Evolutionary conservation across 1,140 invertebrate species (phyloP), one percentile per base, ranked within the genome.

Genomic region (Psix sp.): DNA sequence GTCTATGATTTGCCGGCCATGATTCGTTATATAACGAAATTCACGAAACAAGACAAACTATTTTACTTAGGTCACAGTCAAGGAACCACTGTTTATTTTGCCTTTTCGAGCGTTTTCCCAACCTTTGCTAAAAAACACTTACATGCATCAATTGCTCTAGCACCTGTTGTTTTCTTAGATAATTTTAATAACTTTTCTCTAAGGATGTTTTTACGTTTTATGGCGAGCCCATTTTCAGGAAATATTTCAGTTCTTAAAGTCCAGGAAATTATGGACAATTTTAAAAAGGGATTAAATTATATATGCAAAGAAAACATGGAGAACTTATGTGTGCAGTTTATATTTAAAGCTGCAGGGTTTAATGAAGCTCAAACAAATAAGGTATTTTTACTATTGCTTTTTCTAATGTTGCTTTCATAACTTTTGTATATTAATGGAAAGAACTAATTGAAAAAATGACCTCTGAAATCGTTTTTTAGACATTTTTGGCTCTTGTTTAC

Each of bases 1-100:
- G 82, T 86, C 0, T 90, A 90, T 52, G 94, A 95, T 82, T 67
- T 94, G 35, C 93, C 94, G 5, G 91, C 93, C 0, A 92, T 92
- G 88, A 90, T 95, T 6, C 90, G 94, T 68, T 89, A 91, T 62
- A 87, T 91, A 4, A 63, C 93, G 1, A 80, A 89, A 2, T 68
- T 48, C 0, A 92, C 92, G 0, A 82, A 85, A 0, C 78, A 87
- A 43, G 18, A 84, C 29, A 84, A 89, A 65, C 40, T 94, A 0
- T 83, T 84, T 54, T 95, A 94, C 80, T 80, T 93, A 1, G 94
- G 93, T 0, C 90, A 93, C 54, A 86, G 84, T 36, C 84, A 88
- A 54, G 94, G 94, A 14, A 91, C 90, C 0, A 90, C 90, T 0
- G 78, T 80, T 1, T 89, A 91, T 52, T 91, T 89, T 74, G 91